These are phyloP conservation scores for Ametastegia equiseti DNA, from an alignment of 2,888 invertebrate species.

Conservation along the genomic window DNA sequence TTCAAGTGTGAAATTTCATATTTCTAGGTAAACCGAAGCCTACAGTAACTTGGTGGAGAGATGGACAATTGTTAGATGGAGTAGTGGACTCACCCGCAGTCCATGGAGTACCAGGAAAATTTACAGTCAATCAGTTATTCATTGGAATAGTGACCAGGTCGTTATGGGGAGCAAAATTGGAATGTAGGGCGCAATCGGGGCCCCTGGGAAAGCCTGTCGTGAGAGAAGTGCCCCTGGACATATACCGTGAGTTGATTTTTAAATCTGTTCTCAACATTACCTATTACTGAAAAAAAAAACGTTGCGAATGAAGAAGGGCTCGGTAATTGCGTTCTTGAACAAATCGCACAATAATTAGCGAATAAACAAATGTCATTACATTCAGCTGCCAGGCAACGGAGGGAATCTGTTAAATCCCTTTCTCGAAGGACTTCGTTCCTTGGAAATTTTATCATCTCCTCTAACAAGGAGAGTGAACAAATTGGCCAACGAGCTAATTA, in stretches of 20 bases:
- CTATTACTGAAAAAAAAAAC: not conserved
- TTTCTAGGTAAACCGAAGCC: conserved; percentile 88
- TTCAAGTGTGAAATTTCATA: no score
- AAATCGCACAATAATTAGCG: not conserved
- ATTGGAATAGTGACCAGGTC: conserved; percentile 85
- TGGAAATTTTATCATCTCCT: not conserved
- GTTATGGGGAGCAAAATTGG: conserved; percentile 85
- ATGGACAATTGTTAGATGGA: conserved; percentile 85
- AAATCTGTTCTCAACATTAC: conserved; percentile 66
- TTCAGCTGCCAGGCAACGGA: not conserved
- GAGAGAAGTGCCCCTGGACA: conserved; percentile 87
- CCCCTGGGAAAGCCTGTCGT: conserved; percentile 83
- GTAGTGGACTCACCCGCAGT: conserved; percentile 81
- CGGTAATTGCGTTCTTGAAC: conserved; percentile 75
- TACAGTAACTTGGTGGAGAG: conserved; percentile 90
- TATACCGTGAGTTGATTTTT: conserved; percentile 78
- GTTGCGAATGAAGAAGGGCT: conserved; percentile 2
- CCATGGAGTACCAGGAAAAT: conserved; percentile 79
- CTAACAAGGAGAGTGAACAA: not conserved
- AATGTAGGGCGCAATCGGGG: conserved; percentile 88
- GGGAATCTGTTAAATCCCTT: not conserved
- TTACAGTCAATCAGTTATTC: conserved; percentile 86
- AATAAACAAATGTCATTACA: not conserved
- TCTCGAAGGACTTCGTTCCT: not conserved
- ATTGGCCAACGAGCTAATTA: conserved; percentile 36